These are phyloP conservation scores for Thermophis baileyi DNA, from an alignment of 2,113 vertebrate species.

Conservation along the genomic window DNA sequence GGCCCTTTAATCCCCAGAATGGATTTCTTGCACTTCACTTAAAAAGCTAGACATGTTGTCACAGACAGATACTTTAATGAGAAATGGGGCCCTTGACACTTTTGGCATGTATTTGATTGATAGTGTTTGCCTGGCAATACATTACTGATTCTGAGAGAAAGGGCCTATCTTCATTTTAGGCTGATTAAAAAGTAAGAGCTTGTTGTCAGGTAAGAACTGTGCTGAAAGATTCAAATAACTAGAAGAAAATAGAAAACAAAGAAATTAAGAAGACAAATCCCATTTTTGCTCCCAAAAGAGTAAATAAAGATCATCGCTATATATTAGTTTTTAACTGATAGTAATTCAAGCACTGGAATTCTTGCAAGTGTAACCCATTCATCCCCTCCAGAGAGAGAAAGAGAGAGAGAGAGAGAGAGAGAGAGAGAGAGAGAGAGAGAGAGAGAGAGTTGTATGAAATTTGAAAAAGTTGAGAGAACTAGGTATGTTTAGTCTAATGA, in stretches of 20 bases:
- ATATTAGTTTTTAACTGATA: background rate
- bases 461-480: background rate
- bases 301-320: background rate
- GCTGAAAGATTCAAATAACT: background rate
- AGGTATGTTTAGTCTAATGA: background rate
- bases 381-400: too few species aligned
- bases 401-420: too few species aligned
- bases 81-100: conserved; percentile 8
- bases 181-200: background rate
- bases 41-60: conserved; percentile 32
- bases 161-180: background rate
- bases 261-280: background rate
- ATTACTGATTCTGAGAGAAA: background rate
- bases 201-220: background rate
- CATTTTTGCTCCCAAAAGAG: background rate
- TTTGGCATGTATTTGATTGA: conserved; percentile 5
- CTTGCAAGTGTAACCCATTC: background rate
- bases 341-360: background rate
- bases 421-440: too few species aligned
- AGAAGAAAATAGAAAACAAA: background rate
- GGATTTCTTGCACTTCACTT: background rate
- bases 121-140: background rate
- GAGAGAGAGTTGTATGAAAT: background rate
- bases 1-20: background rate
- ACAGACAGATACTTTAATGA: background rate